Percentiles rank a stretch among this genome's conserved stretches.
Conservation (phyloP, 2,797 vertebrate species). For the Sebastolobus altivelis region DNA sequence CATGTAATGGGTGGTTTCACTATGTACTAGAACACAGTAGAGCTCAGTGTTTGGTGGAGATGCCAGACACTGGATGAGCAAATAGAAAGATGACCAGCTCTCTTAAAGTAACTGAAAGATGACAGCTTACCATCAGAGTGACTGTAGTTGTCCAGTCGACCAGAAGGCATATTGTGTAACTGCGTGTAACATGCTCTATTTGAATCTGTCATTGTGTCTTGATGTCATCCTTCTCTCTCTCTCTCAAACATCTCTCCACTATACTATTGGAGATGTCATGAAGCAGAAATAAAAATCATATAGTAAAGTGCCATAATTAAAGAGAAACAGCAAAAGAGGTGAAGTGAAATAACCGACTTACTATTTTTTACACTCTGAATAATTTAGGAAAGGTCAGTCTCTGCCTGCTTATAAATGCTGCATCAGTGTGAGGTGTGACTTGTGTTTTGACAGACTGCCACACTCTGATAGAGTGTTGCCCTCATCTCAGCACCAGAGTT, state of each 20-base stretch:
- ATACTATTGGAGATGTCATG: neutral
- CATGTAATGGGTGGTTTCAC: conserved; percentile 15
- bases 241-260: neutral
- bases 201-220: conserved; percentile 40
- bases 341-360: neutral
- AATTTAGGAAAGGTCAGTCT: conserved; percentile 32
- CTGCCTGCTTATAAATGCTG: conserved; percentile 43
- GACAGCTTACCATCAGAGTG: conserved; percentile 47
- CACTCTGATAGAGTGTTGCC: conserved; percentile 40
- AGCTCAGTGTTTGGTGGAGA: conserved; percentile 3
- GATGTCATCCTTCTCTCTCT: conserved; percentile 17
- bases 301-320: neutral
- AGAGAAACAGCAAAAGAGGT: neutral
- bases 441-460: conserved; percentile 68
- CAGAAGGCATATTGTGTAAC: conserved; percentile 47
- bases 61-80: conserved; percentile 32
- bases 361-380: conserved; percentile 18
- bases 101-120: conserved; percentile 45
- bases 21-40: neutral
- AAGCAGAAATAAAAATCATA: neutral
- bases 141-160: conserved; percentile 37
- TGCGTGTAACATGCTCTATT: conserved; percentile 45
- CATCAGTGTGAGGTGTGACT: conserved; percentile 52
- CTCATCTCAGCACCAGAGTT: conserved; percentile 36
- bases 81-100: conserved; percentile 49